Base-by-base conservation (phyloP, 2,888 invertebrate genomes). In the Itoplectis maculator region DNA sequence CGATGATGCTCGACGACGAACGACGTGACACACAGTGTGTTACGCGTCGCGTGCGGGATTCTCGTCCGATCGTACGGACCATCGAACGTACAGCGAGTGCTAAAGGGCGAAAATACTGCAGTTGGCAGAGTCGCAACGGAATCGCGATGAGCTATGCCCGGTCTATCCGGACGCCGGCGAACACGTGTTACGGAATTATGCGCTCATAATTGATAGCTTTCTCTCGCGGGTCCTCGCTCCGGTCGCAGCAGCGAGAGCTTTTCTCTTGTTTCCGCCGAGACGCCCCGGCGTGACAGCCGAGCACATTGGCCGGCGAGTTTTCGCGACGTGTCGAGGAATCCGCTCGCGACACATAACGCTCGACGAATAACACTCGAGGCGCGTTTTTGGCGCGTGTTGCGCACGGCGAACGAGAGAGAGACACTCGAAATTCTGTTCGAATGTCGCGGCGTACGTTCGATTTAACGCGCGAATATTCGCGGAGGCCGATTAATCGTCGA, bases 151-250 rank as follows among this genome's bases (percentile, higher is more conserved):
- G 83, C 77, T 73, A 80, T 77, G 80, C 76, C 45, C 68, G 72
- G 63, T 56, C 76, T 74, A 73, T 83, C 65, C 69, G 77, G 47
- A n/a, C 72, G 35, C 73, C 61, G 69, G 47, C 61, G 42, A 59
- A 77, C 83, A 79, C 83, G 73, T 77, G 79, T 83, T 80, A 61
- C 73, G 69, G 73, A 83, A 83, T 83, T 83, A 83, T 83, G 83
- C 63, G 63, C 63, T 80, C 80, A 83, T 80, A 83, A 83, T 79
- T 83, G 73, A 83, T 83, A 15, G 79, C 76, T 69, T 77, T 65
- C n/a, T 75, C 79, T 54, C 73, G 35, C 69, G 63, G 29, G 29
- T 5, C 29, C 42, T 15, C 13, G 29, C 42, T 63, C 68, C 69
- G 37, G 54, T 40, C 73, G 49, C 13, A 20, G 49, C 13, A 15